Conservation (phyloP, 2,888 invertebrate genomes). For the Pantelozetes paolii region DNA sequence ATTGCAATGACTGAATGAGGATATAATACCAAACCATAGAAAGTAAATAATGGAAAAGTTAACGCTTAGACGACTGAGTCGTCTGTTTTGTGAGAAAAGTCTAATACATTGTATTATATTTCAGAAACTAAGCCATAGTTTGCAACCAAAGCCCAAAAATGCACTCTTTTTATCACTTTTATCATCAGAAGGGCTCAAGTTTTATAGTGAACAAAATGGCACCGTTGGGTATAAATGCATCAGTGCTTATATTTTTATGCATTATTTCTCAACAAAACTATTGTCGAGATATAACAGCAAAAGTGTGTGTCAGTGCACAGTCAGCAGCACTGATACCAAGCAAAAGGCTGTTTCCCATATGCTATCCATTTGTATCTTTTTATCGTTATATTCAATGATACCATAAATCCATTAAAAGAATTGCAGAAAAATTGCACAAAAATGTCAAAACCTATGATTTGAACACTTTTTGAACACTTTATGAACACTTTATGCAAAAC, state of each 20-base stretch:
- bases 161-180: constrained; percentile 14
- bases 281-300: background rate
- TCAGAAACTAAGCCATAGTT: background rate
- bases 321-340: background rate
- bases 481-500: no score
- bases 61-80: background rate
- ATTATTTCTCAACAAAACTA: constrained; percentile 8
- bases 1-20: background rate
- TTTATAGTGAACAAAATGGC: constrained; percentile 23
- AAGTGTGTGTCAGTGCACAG: constrained; percentile 11
- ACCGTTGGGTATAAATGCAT: constrained; percentile 13
- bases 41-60: constrained; percentile 18
- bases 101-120: background rate
- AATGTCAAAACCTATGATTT: background rate
- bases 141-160: background rate
- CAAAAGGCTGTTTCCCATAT: background rate
- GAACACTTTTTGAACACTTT: background rate
- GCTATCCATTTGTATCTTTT: constrained; percentile 9
- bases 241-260: constrained; percentile 3
- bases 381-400: constrained; percentile 1
- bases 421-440: background rate
- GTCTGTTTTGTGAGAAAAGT: background rate
- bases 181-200: constrained; percentile 25
- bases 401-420: background rate
- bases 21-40: background rate